phyloP scores from a whole-genome alignment of 2,113 vertebrate genomes.

The Mormyrus lacerda region DNA sequence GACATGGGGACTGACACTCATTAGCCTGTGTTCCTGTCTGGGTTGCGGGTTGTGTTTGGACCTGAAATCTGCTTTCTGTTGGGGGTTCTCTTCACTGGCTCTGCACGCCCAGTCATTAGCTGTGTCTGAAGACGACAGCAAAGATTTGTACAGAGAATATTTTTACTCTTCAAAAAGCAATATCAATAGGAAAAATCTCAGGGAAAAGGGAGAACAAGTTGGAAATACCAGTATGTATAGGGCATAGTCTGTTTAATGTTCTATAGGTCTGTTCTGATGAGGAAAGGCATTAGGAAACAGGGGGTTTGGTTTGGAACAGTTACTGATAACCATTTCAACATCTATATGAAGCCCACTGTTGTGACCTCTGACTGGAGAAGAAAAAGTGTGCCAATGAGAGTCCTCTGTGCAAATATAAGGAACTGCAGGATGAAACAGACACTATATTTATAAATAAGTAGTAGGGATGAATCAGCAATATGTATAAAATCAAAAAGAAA shows the following conservation, averaged over 20 bases:
- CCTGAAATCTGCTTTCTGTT: not conserved
- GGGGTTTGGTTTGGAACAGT: not conserved
- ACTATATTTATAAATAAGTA: not conserved
- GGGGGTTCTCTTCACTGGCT: not conserved
- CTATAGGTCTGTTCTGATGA: not conserved
- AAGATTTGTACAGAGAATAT: not conserved
- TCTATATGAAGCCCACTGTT: not conserved
- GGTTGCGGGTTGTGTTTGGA: not conserved
- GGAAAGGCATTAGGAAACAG: not conserved
- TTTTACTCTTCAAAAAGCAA: not conserved
- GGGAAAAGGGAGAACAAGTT: not conserved
- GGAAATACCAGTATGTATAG: not conserved
- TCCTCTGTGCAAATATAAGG: not conserved
- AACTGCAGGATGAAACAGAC: not conserved
- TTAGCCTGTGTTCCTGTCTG: not conserved
- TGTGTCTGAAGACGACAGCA: not conserved
- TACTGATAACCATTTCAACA: not conserved
- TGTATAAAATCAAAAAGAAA: not conserved
- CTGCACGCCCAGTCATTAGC: not conserved
- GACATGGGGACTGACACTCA: conserved; percentile 9
- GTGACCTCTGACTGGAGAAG: not conserved
- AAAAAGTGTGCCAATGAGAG: not conserved
- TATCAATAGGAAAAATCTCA: not conserved
- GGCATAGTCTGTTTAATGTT: not conserved
- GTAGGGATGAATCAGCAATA: not conserved